Evolutionary conservation across 1,140 invertebrate species (phyloP), one percentile per base, ranked within the genome.

Genomic region (Drosophila sp.): DNA sequence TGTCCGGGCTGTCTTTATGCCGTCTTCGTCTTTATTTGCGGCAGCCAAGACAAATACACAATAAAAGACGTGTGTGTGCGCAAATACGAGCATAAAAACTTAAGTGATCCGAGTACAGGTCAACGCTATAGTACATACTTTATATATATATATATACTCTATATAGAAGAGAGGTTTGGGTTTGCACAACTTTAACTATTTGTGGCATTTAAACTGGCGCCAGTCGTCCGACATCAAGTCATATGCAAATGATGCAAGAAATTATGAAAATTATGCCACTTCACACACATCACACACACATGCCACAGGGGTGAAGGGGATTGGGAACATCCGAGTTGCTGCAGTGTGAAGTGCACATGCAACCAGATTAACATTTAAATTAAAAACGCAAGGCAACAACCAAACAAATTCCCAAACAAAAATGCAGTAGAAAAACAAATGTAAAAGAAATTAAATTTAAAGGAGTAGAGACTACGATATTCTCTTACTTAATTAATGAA

Each of bases 11-110:
- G 56, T 69, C 56, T 73, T 46, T 73, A 50, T 72, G 40, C 48
- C 72, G 80, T 79, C 80, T 77, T 84, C 76, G 80, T 84, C 82
- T 87, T 86, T 86, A 81, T 87, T 86, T 87, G 71, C 70, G 81
- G 77, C 78, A 64, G 75, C 78, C 75, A 81, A 81, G 78, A 87
- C 72, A 86, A 86, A 86, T 87, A 84, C 73, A 84, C 80, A 80
- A 84, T 80, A 86, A 80, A 78, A 78, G 72, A 77, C 80, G 70
- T 67, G 72, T 70, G 65, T 72, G 61, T 56, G 80, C 43, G 66
- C 48, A 81, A 61, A 70, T 40, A 73, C 62, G 58, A 65, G 80
- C 61, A 72, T 80, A 84, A 86, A 86, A 84, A 76, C 80, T 84
- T 84, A 83, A 83, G 80, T 84, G 76, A 83, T 82, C 69, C 74